phyloP scores from a whole-genome alignment of 2,888 invertebrate genomes.

The Idaea biselata region DNA sequence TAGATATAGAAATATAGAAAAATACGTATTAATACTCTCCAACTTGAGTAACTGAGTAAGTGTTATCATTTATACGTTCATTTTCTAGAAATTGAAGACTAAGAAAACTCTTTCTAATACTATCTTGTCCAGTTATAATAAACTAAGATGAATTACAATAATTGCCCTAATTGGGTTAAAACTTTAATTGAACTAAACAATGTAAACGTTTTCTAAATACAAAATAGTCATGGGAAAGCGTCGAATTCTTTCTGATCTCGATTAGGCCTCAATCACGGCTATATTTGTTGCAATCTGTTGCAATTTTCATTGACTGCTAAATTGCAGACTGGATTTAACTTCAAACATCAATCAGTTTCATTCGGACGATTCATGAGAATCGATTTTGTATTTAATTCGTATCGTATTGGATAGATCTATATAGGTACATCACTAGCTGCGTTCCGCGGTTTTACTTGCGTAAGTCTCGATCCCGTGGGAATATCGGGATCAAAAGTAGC shows the following conservation, averaged over 20 bases:
- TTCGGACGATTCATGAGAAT: slow-evolving; percentile 44
- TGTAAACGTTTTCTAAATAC: slow-evolving; percentile 60
- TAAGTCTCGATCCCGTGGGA: no score
- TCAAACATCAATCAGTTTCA: slow-evolving; percentile 61
- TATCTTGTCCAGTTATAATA: no score
- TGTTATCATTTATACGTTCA: no score
- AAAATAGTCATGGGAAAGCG: slow-evolving; percentile 74
- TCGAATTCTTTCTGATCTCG: slow-evolving; percentile 52
- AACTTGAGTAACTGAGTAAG: no score
- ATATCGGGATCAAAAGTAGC: no score
- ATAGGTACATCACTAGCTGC: not conserved
- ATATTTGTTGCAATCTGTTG: slow-evolving; percentile 73
- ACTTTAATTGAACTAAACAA: slow-evolving; percentile 68
- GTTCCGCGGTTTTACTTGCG: no score
- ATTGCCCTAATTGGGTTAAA: slow-evolving; percentile 30
- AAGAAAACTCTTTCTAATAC: no score
- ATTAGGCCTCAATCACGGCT: slow-evolving; percentile 70
- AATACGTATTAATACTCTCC: no score
- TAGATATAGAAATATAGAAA: no score
- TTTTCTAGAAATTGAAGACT: no score
- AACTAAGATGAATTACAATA: not conserved
- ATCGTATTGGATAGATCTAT: not conserved
- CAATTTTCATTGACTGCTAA: slow-evolving; percentile 79
- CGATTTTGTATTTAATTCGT: slow-evolving; percentile 28
- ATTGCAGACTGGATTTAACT: slow-evolving; percentile 57